Evolutionary conservation across 2,113 vertebrate genomes (phyloP), one percentile per base, ranked within the genome.

Genomic region (Gobius niger): DNA sequence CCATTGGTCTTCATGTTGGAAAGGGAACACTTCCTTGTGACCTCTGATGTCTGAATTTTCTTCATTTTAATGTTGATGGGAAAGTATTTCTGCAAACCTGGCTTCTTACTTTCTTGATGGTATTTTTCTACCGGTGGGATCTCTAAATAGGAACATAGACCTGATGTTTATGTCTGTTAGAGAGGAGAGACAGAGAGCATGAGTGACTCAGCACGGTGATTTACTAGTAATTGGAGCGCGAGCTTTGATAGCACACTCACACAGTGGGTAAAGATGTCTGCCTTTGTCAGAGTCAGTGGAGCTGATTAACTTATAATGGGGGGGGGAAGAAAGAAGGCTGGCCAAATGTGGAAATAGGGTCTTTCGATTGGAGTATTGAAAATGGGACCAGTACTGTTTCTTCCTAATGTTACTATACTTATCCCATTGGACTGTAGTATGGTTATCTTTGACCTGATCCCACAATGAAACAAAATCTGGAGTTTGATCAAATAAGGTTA

Each of bases 121-220:
- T 68, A 68, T 77, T 82, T 80, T 80, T 79, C 60, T 63, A 50
- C 47, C 24, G 66, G 63, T 63, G 46, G 56, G 81, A 67, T 67
- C 53, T 63, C 76, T 53, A 53, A 64, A 59, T 44, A 73, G 51
- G 72, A 82, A 80, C 75, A 73, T 12, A 16, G 16, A 78, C 52
- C 57, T 52, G 56, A 34, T 73, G 62, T 72, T 59, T 67, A 75
- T 63, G 14, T 5, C 47, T 70, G 65, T 73, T 78, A 8, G 1
- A 63, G 57, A 68, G 51, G 34, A 76, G 57, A 72, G 64, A 70
- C 51, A 63, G 63, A 62, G 65, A 70, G 66, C 60, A 63, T 61
- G 61, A 76, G 78, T 90, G 89, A 88, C 87, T 89, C 88, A 90
- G 88, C 88, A 84, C 15, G 7, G 79, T 84, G 78, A 87, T 78